These are phyloP conservation scores for Campoplex capitator DNA, from an alignment of 2,888 invertebrate species.

Conservation along the genomic window DNA sequence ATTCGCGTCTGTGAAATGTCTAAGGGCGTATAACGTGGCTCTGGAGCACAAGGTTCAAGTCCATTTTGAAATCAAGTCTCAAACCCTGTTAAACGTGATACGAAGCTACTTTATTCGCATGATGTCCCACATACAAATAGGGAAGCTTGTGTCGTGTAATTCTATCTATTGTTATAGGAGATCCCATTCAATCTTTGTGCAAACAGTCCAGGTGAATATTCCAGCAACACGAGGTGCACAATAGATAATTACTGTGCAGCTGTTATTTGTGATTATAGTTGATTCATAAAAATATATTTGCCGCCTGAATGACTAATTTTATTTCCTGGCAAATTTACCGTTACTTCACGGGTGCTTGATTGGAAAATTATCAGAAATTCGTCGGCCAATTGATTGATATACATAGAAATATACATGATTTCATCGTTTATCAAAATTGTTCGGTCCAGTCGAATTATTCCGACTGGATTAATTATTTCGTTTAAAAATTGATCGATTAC, in stretches of 20 bases:
- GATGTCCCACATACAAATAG: neutral
- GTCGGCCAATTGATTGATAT: neutral
- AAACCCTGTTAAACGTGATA: slow-evolving; percentile 12
- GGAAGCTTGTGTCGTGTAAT: slow-evolving; percentile 38
- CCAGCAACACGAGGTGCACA: neutral
- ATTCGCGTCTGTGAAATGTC: neutral
- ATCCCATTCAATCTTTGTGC: slow-evolving; percentile 24
- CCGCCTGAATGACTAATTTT: neutral
- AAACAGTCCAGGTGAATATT: neutral
- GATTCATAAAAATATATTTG: neutral
- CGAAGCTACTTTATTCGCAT: slow-evolving; percentile 43
- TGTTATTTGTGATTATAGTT: neutral
- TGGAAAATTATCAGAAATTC: neutral
- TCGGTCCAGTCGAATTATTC: neutral
- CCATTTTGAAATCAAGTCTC: neutral
- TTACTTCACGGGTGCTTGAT: neutral
- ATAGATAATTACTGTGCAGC: neutral
- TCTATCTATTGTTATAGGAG: slow-evolving; percentile 32
- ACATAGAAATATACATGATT: neutral
- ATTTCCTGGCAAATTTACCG: neutral
- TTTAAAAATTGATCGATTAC: neutral
- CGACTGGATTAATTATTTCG: neutral
- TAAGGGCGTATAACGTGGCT: neutral
- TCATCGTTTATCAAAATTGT: neutral
- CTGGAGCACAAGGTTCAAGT: neutral